Evolutionary conservation across 2,888 invertebrate genomes (phyloP).

Genomic region (Syrphus vitripennis): DNA sequence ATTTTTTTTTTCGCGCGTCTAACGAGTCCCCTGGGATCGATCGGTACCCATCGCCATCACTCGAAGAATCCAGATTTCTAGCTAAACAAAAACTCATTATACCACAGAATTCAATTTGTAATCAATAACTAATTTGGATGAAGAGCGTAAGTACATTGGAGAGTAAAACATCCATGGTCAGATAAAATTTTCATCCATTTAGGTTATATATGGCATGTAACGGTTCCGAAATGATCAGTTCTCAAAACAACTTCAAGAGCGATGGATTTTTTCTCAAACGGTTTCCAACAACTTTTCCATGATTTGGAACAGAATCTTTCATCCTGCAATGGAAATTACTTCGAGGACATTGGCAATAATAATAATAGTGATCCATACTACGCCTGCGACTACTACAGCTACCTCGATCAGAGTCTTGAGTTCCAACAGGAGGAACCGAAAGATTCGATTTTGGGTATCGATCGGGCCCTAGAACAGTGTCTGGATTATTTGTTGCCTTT

Average conservation of each 20-base stretch:
- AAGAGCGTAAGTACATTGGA: constrained; percentile 20
- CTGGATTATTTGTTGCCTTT: constrained; percentile 67
- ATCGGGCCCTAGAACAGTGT: constrained; percentile 70
- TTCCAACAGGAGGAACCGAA: constrained; percentile 50
- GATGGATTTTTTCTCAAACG: constrained; percentile 81
- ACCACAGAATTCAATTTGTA: constrained; percentile 58
- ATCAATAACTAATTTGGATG: constrained; percentile 62
- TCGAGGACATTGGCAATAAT: constrained; percentile 56
- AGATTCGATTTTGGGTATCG: constrained; percentile 57
- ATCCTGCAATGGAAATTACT: constrained; percentile 53
- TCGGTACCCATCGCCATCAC: constrained; percentile 68
- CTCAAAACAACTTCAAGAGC: constrained; percentile 9
- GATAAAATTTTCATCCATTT: constrained; percentile 60
- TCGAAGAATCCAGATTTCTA: constrained; percentile 54
- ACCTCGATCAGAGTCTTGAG: constrained; percentile 49
- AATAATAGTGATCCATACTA: constrained; percentile 38
- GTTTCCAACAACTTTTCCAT: constrained; percentile 80
- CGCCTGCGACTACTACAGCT: constrained; percentile 65
- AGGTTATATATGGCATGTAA: constrained; percentile 37
- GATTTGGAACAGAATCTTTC: constrained; percentile 76
- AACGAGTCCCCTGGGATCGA: constrained; percentile 73
- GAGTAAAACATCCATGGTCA: constrained; percentile 71
- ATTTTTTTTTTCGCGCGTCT: constrained; percentile 61
- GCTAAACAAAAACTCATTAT: constrained; percentile 15
- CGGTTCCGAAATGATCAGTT: constrained; percentile 38